phyloP scores from a whole-genome alignment of 2,797 vertebrate genomes.

The Platyrinchus mystaceus region DNA sequence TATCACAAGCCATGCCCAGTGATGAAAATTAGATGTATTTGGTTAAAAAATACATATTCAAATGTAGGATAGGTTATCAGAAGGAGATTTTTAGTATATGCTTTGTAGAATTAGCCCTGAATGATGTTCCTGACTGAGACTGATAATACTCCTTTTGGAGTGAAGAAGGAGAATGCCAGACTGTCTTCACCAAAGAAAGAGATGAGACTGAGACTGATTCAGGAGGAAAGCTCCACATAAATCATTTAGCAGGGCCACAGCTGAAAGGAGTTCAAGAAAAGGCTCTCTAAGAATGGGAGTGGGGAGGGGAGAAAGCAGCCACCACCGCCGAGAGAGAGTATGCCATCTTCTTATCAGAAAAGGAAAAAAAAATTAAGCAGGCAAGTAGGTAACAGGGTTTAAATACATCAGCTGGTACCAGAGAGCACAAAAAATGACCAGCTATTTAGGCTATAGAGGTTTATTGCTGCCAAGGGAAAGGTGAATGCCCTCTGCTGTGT shows the following conservation, averaged over 20 bases:
- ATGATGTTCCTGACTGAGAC: not conserved
- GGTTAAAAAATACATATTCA: not conserved
- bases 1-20: not conserved
- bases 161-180: not conserved
- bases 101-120: not conserved
- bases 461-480: not conserved
- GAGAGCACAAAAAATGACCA: not conserved
- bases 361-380: not conserved
- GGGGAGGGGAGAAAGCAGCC: not conserved
- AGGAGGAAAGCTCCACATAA: not conserved
- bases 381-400: not conserved
- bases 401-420: not conserved
- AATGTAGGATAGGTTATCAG: not conserved
- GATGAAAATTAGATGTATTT: not conserved
- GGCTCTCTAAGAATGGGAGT: accelerated
- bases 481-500: not conserved
- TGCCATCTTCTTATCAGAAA: not conserved
- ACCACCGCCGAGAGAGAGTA: not conserved
- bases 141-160: not conserved
- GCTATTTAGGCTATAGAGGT: not conserved
- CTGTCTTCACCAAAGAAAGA: not conserved
- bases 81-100: not conserved
- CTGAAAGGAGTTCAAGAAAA: not conserved
- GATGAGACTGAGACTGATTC: not conserved
- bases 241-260: not conserved